Evolutionary conservation across 2,888 invertebrate species (phyloP).

Genomic region (Mellilla xanthometata): DNA sequence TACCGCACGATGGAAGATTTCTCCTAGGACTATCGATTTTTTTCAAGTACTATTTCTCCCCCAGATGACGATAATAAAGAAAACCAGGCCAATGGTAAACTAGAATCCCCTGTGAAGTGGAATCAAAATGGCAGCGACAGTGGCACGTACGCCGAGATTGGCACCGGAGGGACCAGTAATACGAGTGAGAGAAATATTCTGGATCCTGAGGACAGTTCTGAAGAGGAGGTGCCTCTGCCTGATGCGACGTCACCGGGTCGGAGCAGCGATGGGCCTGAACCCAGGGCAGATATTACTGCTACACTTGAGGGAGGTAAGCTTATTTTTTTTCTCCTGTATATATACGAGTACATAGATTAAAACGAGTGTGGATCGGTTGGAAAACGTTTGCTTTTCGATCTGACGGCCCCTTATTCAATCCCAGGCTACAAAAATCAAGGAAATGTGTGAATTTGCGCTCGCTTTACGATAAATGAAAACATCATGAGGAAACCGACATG

Average conservation of each 20-base stretch:
- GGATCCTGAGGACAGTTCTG: constrained; percentile 76
- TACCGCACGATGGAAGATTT: constrained; percentile 5
- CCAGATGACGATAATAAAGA: constrained; percentile 77
- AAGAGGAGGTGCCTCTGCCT: constrained; percentile 73
- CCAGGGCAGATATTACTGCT: constrained; percentile 74
- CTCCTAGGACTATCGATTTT: constrained; percentile 5
- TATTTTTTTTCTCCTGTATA: too few relatives aligned
- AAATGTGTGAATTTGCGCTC: too few relatives aligned
- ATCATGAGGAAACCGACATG: too few relatives aligned
- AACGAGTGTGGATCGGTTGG: too few relatives aligned
- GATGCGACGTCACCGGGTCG: constrained; percentile 75
- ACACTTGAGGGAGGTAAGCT: constrained; percentile 66
- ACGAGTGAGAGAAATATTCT: constrained; percentile 72
- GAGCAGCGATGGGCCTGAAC: constrained; percentile 77
- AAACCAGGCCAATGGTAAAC: constrained; percentile 74
- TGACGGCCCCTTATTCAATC: too few relatives aligned
- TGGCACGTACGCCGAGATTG: constrained; percentile 78
- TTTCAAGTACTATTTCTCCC: constrained; percentile 9
- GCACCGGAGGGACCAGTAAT: constrained; percentile 68
- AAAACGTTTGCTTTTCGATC: too few relatives aligned
- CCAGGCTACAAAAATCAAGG: too few relatives aligned
- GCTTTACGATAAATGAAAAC: too few relatives aligned
- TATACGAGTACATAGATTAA: too few relatives aligned
- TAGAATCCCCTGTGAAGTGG: constrained; percentile 76
- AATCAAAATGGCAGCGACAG: constrained; percentile 77